phyloP scores from a whole-genome alignment of 2,888 invertebrate genomes.

The Spodoptera picta region DNA sequence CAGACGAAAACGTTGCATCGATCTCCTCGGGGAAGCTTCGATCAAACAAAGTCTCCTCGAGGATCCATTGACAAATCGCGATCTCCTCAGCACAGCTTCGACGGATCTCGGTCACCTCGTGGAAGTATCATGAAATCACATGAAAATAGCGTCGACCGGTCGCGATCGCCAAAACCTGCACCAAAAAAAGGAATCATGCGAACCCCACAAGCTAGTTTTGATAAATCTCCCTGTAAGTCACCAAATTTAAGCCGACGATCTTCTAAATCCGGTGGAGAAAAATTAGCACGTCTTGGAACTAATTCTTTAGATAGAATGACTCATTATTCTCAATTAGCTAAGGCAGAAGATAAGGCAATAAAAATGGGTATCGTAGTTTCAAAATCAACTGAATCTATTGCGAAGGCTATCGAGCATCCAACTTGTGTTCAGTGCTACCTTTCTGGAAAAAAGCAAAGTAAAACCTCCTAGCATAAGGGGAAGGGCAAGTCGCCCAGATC shows the following conservation, averaged over 20 bases:
- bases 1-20: slow-evolving; percentile 79
- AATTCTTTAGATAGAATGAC: slow-evolving; percentile 85
- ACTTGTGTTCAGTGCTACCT: slow-evolving; percentile 93
- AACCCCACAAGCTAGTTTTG: slow-evolving; percentile 85
- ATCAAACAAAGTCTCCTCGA: slow-evolving; percentile 84
- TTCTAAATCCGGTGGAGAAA: slow-evolving; percentile 81
- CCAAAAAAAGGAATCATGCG: slow-evolving; percentile 87
- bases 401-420: slow-evolving; percentile 90
- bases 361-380: slow-evolving; percentile 88
- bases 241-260: slow-evolving; percentile 82
- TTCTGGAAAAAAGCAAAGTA: slow-evolving; percentile 88
- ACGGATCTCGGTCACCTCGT: slow-evolving; percentile 84
- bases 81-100: slow-evolving; percentile 89
- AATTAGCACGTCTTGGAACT: slow-evolving; percentile 82
- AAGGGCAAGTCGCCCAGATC: slow-evolving; percentile 90
- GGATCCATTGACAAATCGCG: slow-evolving; percentile 88
- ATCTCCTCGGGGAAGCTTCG: slow-evolving; percentile 89
- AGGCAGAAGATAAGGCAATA: slow-evolving; percentile 85
- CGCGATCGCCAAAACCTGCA: slow-evolving; percentile 83
- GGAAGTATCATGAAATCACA: slow-evolving; percentile 85
- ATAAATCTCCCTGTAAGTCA: slow-evolving; percentile 83
- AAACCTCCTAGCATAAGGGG: slow-evolving; percentile 91
- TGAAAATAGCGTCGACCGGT: slow-evolving; percentile 81
- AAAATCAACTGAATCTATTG: slow-evolving; percentile 87
- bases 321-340: slow-evolving; percentile 85